Conservation (phyloP, 2,797 vertebrate genomes). For the Champsocephalus gunnari region DNA sequence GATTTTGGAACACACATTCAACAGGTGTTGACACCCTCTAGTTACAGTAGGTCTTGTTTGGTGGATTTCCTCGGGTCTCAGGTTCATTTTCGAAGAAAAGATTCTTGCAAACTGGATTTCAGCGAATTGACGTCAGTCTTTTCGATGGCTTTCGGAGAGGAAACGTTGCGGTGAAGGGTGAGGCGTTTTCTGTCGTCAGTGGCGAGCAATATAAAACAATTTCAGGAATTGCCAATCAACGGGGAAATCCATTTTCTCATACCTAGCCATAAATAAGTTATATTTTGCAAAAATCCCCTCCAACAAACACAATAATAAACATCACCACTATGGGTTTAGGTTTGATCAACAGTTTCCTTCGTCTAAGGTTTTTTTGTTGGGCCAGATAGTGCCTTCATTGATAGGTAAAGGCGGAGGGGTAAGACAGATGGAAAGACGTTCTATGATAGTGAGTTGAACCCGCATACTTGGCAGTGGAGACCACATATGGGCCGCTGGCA, state of each 20-base stretch:
- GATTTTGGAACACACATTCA: conserved; percentile 58
- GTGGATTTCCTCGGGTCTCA: conserved; percentile 51
- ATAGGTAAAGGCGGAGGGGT: no score
- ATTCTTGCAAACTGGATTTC: conserved; percentile 64
- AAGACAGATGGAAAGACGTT: no score
- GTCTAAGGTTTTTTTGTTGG: background rate
- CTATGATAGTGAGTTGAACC: no score
- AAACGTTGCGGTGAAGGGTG: conserved; percentile 65
- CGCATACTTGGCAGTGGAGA: no score
- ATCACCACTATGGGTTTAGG: background rate
- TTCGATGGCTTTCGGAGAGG: conserved; percentile 54
- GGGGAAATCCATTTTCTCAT: conserved; percentile 61
- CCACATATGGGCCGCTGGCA: no score
- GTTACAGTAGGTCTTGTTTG: conserved; percentile 38
- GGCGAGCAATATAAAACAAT: conserved; percentile 46
- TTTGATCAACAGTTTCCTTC: conserved; percentile 1
- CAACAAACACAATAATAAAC: conserved; percentile 26
- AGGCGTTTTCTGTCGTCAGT: conserved; percentile 52
- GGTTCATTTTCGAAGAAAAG: conserved; percentile 75
- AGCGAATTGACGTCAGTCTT: conserved; percentile 77
- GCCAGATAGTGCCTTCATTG: no score
- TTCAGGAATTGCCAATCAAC: conserved; percentile 62
- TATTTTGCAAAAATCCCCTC: conserved; percentile 29
- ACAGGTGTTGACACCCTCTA: conserved; percentile 60
- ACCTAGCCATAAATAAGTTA: background rate